Evolutionary conservation across 2,113 vertebrate genomes (phyloP), one percentile per base, ranked within the genome.

Genomic region (Gasterosteus aculeatus): DNA sequence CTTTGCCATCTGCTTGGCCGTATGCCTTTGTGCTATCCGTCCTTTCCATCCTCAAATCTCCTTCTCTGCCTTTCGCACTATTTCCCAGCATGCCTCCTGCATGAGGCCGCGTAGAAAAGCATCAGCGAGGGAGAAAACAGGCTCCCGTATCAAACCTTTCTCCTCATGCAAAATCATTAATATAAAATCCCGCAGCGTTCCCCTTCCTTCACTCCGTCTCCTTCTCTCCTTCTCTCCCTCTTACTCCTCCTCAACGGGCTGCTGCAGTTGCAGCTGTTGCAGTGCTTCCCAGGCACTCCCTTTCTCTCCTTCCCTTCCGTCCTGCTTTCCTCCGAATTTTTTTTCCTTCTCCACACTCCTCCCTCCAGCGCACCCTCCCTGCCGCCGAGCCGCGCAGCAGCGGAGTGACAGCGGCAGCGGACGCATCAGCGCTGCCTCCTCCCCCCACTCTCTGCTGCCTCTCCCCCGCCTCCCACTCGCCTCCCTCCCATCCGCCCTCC

Each of bases 51-150:
- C 91, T 92, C 57, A 89, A 57, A 75, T 92, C 90, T 73, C 85
- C 85, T 88, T 91, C 94, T 92, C 89, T 92, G 88, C 93, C 94
- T 92, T 89, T 94, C 93, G 94, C 91, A 92, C 93, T 91, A 92
- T 94, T 94, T 89, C 95, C 94, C 80, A 95, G 94, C 94, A 95
- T 94, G 92, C 93, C 93, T 93, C 94, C 94, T 90, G 93, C 86
- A 92, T 92, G 94, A 91, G 90, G 94, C 85, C 96, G 93, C 94
- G 92, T 89, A 94, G 86, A 83, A 84, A 89, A 89, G 85, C 93
- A 93, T 94, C 87, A 90, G 80, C 81, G 79, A 47, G 73, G 78
- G 79, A 87, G 80, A 77, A 80, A 82, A 84, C 5, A 56, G 83
- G 65, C 77, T 83, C 88, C 80, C 83, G 84, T 76, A 58, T 75